These are phyloP conservation scores for Ochotona curzoniae DNA, from an alignment of 2,113 vertebrate species.

Conservation along the genomic window DNA sequence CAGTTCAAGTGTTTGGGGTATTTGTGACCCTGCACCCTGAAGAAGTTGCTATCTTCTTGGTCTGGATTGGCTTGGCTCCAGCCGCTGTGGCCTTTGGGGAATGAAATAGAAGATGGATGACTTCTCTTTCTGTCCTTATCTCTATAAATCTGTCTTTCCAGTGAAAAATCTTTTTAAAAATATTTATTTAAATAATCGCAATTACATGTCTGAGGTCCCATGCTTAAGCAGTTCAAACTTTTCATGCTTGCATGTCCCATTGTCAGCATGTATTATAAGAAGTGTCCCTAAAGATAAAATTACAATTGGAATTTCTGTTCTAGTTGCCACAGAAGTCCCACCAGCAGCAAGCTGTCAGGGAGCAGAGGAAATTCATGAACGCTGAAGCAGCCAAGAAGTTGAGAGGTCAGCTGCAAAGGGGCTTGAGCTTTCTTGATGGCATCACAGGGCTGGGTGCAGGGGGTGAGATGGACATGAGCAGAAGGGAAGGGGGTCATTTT, in stretches of 20 bases:
- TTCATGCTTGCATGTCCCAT: background rate
- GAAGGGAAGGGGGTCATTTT: background rate
- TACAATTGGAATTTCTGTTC: background rate
- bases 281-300: background rate
- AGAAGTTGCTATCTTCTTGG: no score
- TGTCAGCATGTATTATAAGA: background rate
- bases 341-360: background rate
- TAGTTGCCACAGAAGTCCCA: background rate
- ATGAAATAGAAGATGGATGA: no score
- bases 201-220: background rate
- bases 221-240: background rate
- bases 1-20: no score
- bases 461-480: fast-evolving
- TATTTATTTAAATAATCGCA: background rate
- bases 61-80: no score
- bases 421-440: background rate
- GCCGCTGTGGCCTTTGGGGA: no score
- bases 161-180: no score
- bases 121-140: no score
- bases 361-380: fast-evolving
- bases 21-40: no score
- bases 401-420: background rate
- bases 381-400: background rate
- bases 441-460: no score
- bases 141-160: no score